phyloP scores from a whole-genome alignment of 2,113 vertebrate genomes.

The Dermatemys mawii region DNA sequence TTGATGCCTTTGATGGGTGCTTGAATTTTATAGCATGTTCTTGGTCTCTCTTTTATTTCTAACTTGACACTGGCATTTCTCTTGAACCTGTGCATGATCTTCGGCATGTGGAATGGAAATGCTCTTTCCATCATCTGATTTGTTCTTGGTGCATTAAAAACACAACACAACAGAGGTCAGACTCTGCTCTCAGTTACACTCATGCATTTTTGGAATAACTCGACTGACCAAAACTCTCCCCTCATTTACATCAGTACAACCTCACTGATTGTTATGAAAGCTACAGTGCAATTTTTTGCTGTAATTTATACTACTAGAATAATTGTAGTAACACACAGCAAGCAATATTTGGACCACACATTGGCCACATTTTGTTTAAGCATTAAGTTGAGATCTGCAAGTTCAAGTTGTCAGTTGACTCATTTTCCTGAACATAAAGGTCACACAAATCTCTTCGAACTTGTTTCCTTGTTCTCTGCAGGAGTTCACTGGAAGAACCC shows the following conservation, averaged over 20 bases:
- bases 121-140: background rate
- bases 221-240: background rate
- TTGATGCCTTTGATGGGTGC: too few relatives aligned
- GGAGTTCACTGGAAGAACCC: background rate
- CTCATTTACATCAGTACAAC: background rate
- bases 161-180: slow-evolving; percentile 7
- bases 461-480: background rate
- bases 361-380: background rate
- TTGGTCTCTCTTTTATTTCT: too few relatives aligned
- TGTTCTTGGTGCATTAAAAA: background rate
- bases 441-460: background rate
- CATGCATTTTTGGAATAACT: background rate
- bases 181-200: slow-evolving; percentile 3
- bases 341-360: background rate
- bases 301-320: background rate
- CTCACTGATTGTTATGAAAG: background rate
- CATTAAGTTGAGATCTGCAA: background rate
- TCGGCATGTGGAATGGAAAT: background rate
- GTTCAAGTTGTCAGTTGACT: background rate
- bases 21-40: too few relatives aligned
- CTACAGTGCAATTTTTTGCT: background rate
- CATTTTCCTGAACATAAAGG: slow-evolving; percentile 1
- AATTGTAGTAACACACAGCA: background rate
- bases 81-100: background rate
- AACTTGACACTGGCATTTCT: too few relatives aligned